Evolutionary conservation across 2,113 vertebrate species (phyloP).

Genomic region (Pyrgilauda ruficollis): DNA sequence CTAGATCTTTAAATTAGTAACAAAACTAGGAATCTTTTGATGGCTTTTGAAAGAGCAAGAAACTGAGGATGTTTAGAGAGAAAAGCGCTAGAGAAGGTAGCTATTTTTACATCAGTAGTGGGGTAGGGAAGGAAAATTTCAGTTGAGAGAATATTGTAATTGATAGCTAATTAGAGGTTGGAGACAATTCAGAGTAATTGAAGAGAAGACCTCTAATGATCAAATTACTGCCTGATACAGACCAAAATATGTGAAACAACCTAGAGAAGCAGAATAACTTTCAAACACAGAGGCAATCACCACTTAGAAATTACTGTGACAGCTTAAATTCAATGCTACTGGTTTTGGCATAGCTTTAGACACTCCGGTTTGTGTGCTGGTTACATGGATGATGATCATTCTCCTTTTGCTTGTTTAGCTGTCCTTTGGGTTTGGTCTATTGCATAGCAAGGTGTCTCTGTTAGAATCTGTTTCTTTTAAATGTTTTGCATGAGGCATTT

Average conservation of each 20-base stretch:
- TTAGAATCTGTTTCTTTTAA: neutral
- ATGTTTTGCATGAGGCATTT: neutral
- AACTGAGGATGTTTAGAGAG: neutral
- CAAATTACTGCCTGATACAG: neutral
- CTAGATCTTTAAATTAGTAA: neutral
- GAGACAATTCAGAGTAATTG: neutral
- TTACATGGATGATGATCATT: neutral
- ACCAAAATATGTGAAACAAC: neutral
- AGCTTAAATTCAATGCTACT: neutral
- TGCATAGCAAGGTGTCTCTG: neutral
- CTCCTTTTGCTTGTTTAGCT: neutral
- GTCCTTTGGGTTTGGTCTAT: neutral
- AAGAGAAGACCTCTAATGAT: neutral
- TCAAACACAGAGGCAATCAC: neutral
- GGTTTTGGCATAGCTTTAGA: neutral
- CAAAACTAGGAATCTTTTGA: neutral
- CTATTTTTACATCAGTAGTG: neutral
- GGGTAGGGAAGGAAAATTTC: neutral
- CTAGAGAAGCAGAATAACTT: neutral
- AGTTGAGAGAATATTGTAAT: neutral
- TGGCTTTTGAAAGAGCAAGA: neutral
- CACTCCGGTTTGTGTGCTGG: neutral
- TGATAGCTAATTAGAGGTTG: neutral
- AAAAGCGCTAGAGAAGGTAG: neutral
- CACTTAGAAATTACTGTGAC: neutral